Percentiles rank a stretch among this genome's conserved stretches.
Evolutionary conservation across 2,888 invertebrate genomes (phyloP).

Genomic region (Agrochola lota): DNA sequence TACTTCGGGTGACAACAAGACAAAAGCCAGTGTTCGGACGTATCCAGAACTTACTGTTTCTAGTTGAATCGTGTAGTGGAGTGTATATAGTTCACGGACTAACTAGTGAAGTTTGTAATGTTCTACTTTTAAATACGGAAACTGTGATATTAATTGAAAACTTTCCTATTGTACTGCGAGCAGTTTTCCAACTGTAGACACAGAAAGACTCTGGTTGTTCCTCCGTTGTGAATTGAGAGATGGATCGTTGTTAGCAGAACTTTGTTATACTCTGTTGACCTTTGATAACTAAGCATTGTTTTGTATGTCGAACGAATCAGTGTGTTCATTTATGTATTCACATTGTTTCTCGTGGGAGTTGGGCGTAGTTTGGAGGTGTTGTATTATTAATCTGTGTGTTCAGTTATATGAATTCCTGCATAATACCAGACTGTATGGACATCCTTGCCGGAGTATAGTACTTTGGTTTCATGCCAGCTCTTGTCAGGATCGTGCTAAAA

Average conservation of each 20-base stretch:
- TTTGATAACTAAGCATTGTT: constrained; percentile 63
- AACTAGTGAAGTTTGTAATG: constrained; percentile 82
- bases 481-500: constrained; percentile 48
- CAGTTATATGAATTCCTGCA: constrained; percentile 48
- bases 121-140: constrained; percentile 89
- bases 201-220: constrained; percentile 70
- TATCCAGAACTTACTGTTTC: constrained; percentile 91
- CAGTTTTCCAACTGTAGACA: constrained; percentile 81
- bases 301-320: constrained; percentile 60
- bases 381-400: constrained; percentile 51
- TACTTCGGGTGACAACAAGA: constrained; percentile 95
- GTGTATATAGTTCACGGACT: constrained; percentile 79
- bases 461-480: constrained; percentile 57
- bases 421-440: constrained; percentile 43
- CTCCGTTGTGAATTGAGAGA: constrained; percentile 62
- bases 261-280: constrained; percentile 64
- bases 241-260: constrained; percentile 61
- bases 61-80: constrained; percentile 86
- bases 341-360: constrained; percentile 50
- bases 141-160: constrained; percentile 90
- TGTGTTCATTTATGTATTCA: constrained; percentile 57
- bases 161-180: constrained; percentile 83
- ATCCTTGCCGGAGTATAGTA: constrained; percentile 28
- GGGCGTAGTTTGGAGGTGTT: constrained; percentile 41
- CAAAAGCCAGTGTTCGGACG: constrained; percentile 88